Percentiles rank a stretch among this genome's conserved stretches.
phyloP scores from a whole-genome alignment of 2,888 invertebrate genomes.

The Drosophila leonis region DNA sequence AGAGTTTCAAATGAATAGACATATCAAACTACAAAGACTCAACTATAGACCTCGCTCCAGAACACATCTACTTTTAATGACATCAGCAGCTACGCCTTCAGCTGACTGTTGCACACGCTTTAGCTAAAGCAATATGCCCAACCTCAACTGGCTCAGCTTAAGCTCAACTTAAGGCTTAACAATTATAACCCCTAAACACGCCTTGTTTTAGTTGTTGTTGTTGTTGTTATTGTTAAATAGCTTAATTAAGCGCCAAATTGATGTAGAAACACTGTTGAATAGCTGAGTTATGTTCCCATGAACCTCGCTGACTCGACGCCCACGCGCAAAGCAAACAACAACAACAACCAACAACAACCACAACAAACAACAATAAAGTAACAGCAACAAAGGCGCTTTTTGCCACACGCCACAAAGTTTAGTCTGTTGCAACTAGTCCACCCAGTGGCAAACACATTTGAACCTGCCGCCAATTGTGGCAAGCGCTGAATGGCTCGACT shows the following conservation, averaged over 20 bases:
- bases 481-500: conserved; percentile 38
- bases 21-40: too few relatives aligned
- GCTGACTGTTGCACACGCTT: too few relatives aligned
- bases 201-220: conserved; percentile 18
- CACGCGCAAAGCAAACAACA: conserved; percentile 54
- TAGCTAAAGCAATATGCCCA: too few relatives aligned
- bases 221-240: conserved; percentile 57
- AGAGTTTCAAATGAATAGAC: too few relatives aligned
- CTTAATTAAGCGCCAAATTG: conserved; percentile 70
- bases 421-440: conserved; percentile 41
- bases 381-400: conserved; percentile 29
- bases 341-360: conserved; percentile 18
- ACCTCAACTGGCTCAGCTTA: too few relatives aligned
- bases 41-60: too few relatives aligned
- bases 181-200: conserved; percentile 18
- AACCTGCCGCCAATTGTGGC: conserved; percentile 53
- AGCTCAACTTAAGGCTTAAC: neutral
- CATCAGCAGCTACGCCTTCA: too few relatives aligned
- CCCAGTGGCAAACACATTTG: conserved; percentile 54
- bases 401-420: conserved; percentile 63
- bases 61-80: too few relatives aligned
- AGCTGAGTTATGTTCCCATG: conserved; percentile 63
- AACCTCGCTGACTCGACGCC: conserved; percentile 64
- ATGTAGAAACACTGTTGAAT: conserved; percentile 49
- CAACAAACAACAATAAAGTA: conserved; percentile 8